Evolutionary conservation across 1,140 invertebrate species (phyloP).

Genomic region (Triops longicaudatus): DNA sequence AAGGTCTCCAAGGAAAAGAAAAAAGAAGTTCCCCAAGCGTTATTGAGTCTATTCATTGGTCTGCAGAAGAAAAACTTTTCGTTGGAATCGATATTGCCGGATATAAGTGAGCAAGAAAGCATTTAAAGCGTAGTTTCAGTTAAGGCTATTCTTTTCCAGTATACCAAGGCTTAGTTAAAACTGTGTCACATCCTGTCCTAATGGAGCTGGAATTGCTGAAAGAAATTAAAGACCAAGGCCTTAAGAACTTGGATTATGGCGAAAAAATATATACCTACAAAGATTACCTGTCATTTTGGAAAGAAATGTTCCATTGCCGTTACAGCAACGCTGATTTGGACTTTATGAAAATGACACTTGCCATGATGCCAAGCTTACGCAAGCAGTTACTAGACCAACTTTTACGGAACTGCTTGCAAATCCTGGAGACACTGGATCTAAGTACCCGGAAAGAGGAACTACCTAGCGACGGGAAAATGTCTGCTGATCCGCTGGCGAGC

Average conservation of each 20-base stretch:
- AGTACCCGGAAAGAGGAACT: background rate
- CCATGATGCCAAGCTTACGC: background rate
- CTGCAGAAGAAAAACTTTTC: background rate
- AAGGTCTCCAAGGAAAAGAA: background rate
- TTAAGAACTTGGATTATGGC: background rate
- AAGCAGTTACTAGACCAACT: background rate
- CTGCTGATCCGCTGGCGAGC: background rate
- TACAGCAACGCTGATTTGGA: background rate
- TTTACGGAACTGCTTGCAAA: background rate
- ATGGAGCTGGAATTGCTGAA: background rate
- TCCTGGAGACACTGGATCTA: background rate
- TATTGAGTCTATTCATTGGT: background rate
- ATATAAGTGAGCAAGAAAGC: background rate
- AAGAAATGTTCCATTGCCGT: background rate
- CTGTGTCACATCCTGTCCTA: background rate
- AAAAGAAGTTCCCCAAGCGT: background rate
- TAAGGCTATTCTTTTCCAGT: background rate
- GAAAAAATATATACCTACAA: background rate
- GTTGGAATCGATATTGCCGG: background rate
- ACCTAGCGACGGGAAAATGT: background rate
- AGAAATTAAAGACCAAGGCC: background rate
- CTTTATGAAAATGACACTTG: background rate
- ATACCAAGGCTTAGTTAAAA: background rate
- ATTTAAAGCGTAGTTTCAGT: background rate
- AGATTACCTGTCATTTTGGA: background rate